Conservation (phyloP, 2,113 vertebrate species). For the Heptranchias perlo region DNA sequence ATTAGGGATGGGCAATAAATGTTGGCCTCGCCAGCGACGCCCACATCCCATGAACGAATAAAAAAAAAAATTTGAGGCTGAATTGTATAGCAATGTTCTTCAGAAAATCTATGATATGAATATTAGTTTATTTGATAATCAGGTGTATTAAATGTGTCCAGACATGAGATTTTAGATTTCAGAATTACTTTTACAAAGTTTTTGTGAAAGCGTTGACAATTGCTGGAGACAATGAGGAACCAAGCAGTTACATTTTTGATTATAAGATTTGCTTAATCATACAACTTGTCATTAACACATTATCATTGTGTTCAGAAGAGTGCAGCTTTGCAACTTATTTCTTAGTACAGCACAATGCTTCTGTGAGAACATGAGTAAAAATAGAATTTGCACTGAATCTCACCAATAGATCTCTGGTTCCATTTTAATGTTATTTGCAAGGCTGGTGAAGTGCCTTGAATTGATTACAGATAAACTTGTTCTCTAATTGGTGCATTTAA, state of each 20-base stretch:
- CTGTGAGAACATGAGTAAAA: background rate
- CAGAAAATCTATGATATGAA: background rate
- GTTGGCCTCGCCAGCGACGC: too few species aligned
- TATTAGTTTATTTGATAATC: background rate
- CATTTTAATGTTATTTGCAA: background rate
- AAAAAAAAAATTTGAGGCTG: background rate
- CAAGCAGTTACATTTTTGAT: background rate
- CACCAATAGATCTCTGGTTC: background rate
- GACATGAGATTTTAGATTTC: background rate
- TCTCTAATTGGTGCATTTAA: slow-evolving; percentile 10
- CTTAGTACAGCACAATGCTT: background rate
- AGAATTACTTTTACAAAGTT: background rate
- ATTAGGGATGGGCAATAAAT: too few species aligned
- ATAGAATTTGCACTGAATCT: background rate
- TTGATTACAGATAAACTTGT: slow-evolving; percentile 30
- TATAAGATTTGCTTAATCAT: background rate
- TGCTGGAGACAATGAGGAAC: background rate
- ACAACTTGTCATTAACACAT: background rate
- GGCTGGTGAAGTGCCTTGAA: slow-evolving; percentile 5
- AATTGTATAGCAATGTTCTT: background rate
- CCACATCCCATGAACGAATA: too few species aligned
- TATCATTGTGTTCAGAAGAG: background rate
- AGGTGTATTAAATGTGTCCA: background rate
- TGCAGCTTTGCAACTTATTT: background rate
- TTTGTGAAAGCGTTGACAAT: background rate